Conservation (phyloP, 2,888 invertebrate species). For the Strigamia maritima region DNA sequence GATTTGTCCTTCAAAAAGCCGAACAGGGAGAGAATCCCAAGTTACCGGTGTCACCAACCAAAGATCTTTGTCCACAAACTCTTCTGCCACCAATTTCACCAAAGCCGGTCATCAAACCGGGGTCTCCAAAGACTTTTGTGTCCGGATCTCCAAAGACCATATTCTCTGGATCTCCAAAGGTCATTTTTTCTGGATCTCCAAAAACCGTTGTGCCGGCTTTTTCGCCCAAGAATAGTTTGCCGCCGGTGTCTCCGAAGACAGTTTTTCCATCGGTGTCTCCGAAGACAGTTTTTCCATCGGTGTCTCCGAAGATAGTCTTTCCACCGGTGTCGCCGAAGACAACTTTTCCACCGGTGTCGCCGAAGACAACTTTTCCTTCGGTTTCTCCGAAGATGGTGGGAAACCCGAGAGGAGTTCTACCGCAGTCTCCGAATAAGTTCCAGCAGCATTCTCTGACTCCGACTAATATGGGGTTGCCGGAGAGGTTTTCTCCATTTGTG, state of each 20-base stretch:
- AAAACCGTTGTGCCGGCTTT: background rate
- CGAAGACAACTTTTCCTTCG: background rate
- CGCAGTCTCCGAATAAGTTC: background rate
- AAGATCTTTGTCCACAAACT: background rate
- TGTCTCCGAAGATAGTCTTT: no score
- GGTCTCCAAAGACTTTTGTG: background rate
- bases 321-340: background rate
- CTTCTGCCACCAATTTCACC: background rate
- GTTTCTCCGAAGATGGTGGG: background rate
- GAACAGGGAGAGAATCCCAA: background rate
- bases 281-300: background rate
- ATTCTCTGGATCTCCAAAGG: background rate
- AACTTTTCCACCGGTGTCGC: background rate
- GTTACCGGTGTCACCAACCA: background rate
- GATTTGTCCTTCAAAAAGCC: background rate
- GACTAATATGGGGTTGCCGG: background rate
- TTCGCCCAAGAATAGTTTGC: background rate
- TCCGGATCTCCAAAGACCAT: background rate
- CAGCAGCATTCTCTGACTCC: background rate
- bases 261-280: no score
- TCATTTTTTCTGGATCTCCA: background rate
- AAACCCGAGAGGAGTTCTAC: background rate
- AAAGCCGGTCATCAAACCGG: background rate
- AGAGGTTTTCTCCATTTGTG: background rate
- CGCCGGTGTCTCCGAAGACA: no score